Percentiles rank a stretch among this genome's conserved stretches.
These are phyloP conservation scores for Tribolium madens DNA, from an alignment of 1,140 invertebrate genomes.

Conservation along the genomic window DNA sequence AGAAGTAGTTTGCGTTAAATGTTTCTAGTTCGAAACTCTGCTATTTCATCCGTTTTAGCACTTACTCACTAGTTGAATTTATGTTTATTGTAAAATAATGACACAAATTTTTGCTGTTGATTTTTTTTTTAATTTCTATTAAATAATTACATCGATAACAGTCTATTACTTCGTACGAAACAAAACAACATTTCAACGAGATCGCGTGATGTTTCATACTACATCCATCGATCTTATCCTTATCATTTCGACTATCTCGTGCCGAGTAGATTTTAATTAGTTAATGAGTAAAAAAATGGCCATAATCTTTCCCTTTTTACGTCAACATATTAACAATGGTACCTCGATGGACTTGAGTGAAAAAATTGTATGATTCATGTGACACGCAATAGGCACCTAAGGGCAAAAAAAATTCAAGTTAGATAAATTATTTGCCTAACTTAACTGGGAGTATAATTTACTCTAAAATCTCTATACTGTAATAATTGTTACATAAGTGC, in stretches of 20 bases:
- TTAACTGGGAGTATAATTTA: too few relatives aligned
- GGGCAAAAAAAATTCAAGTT: too few relatives aligned
- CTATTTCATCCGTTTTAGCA: background rate
- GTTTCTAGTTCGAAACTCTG: background rate
- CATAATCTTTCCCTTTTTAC: conserved; percentile 14
- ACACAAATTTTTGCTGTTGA: background rate
- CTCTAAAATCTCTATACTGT: too few relatives aligned
- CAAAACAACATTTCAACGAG: conserved; percentile 21
- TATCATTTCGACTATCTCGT: conserved; percentile 17
- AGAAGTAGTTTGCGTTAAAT: background rate
- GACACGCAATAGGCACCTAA: too few relatives aligned
- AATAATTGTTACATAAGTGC: background rate
- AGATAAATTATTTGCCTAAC: too few relatives aligned
- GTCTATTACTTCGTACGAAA: background rate
- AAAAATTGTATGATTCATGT: too few relatives aligned
- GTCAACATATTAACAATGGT: background rate
- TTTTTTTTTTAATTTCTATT: conserved; percentile 18
- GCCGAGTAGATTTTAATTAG: conserved; percentile 22
- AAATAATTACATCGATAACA: background rate
- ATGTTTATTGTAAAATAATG: conserved; percentile 2
- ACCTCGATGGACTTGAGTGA: background rate
- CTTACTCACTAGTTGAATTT: background rate
- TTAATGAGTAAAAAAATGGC: conserved; percentile 20
- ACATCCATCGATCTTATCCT: conserved; percentile 3
- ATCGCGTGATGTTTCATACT: conserved; percentile 26